Conservation (phyloP, 2,888 invertebrate species). For the Hirtodrosophila duncani region DNA sequence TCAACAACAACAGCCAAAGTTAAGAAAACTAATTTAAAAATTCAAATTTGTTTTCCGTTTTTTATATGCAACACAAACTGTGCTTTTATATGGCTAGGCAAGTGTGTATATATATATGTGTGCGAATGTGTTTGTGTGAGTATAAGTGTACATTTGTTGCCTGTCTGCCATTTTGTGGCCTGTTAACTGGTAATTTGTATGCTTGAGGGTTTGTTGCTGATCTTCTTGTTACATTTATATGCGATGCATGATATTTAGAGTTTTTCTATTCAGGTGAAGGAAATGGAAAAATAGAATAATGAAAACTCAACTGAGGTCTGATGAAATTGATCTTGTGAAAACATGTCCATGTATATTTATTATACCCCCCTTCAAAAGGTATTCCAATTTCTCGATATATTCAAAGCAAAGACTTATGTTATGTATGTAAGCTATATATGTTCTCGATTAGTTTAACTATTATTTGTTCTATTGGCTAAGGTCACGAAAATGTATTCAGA, state of each 20-base stretch:
- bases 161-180: slow-evolving; percentile 52
- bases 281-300: too few relatives aligned
- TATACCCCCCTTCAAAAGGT: too few relatives aligned
- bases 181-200: slow-evolving; percentile 75
- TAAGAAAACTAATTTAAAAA: slow-evolving; percentile 79
- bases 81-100: slow-evolving; percentile 61
- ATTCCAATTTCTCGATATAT: too few relatives aligned
- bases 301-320: too few relatives aligned
- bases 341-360: too few relatives aligned
- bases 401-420: too few relatives aligned
- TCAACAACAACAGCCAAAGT: slow-evolving; percentile 60
- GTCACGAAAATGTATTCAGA: too few relatives aligned
- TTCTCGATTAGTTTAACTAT: too few relatives aligned
- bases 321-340: too few relatives aligned
- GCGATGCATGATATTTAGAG: not conserved
- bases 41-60: slow-evolving; percentile 76
- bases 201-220: slow-evolving; percentile 73
- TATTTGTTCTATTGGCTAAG: too few relatives aligned
- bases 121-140: slow-evolving; percentile 5
- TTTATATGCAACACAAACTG: slow-evolving; percentile 68
- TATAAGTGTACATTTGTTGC: slow-evolving; percentile 14
- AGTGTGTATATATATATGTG: slow-evolving; percentile 3
- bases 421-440: too few relatives aligned
- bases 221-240: slow-evolving; percentile 47
- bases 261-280: slow-evolving; percentile 3